Percentiles rank a stretch among this genome's conserved stretches.
Conservation (phyloP, 92 coral and sea anemone species). For the Phymanthus crucifer region DNA sequence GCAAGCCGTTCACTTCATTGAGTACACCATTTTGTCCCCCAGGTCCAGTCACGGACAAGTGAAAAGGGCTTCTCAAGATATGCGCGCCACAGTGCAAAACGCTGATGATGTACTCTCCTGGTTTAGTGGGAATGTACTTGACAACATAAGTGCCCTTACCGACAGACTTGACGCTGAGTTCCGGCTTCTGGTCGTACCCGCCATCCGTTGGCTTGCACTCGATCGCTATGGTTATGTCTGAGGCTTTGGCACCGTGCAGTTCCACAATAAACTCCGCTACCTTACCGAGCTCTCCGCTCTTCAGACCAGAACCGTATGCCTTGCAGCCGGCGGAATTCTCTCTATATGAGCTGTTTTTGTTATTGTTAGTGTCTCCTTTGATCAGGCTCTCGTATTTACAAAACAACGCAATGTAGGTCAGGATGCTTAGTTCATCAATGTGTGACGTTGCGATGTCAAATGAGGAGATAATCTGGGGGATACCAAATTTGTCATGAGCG, state of each 20-base stretch:
- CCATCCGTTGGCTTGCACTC: conserved; percentile 86
- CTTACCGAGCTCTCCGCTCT: conserved; percentile 87
- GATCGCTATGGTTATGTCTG: conserved; percentile 93
- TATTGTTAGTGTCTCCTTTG: conserved; percentile 40
- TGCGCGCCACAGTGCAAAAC: conserved; percentile 90
- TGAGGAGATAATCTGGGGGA: conserved; percentile 92
- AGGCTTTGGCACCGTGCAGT: conserved; percentile 89
- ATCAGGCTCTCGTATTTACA: conserved; percentile 80
- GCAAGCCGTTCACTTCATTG: not conserved
- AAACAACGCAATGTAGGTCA: conserved; percentile 90
- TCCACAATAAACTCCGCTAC: conserved; percentile 89
- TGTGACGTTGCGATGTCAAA: conserved; percentile 82
- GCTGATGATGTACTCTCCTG: conserved; percentile 91
- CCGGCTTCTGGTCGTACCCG: conserved; percentile 81
- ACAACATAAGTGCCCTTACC: conserved; percentile 88
- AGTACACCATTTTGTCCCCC: conserved; percentile 18
- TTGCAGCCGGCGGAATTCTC: conserved; percentile 51
- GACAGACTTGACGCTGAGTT: conserved; percentile 81
- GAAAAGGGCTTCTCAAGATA: conserved; percentile 91
- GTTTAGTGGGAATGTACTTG: conserved; percentile 84
- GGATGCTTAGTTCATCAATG: conserved; percentile 87
- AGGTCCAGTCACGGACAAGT: conserved; percentile 77
- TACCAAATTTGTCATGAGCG: conserved; percentile 91
- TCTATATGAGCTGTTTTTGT: conserved; percentile 16
- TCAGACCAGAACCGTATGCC: conserved; percentile 83